A percentile compares a stretch with the other conserved stretches of the same genome.
These are phyloP conservation scores for Tridacna gigas DNA, from an alignment of 2,888 invertebrate genomes.

Conservation along the genomic window DNA sequence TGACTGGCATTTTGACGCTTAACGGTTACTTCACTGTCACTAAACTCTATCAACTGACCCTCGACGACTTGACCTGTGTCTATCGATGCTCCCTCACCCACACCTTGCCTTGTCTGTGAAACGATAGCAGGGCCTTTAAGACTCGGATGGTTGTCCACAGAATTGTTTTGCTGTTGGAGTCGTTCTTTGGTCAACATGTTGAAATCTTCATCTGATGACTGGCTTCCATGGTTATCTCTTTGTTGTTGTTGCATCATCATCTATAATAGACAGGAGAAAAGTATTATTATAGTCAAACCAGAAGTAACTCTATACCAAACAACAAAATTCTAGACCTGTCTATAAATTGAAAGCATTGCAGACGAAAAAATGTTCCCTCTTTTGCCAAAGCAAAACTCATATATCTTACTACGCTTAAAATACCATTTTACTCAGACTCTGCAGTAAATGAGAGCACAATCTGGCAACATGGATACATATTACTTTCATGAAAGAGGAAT, in stretches of 20 bases:
- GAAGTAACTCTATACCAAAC: too few species aligned
- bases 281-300: background rate
- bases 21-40: constrained; percentile 56
- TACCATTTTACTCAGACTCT: too few species aligned
- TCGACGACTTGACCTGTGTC: constrained; percentile 21
- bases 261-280: background rate
- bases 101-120: background rate
- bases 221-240: constrained; percentile 19
- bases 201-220: constrained; percentile 59
- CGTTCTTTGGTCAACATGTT: constrained; percentile 55
- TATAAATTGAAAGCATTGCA: too few species aligned
- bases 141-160: background rate
- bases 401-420: too few species aligned
- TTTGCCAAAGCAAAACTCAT: too few species aligned
- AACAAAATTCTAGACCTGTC: too few species aligned
- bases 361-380: too few species aligned
- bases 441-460: too few species aligned
- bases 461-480: too few species aligned
- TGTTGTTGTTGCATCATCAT: constrained; percentile 44
- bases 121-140: background rate
- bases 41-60: constrained; percentile 56
- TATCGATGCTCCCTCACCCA: background rate
- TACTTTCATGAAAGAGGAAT: too few species aligned
- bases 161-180: constrained; percentile 29
- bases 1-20: constrained; percentile 38